Conservation (phyloP, 2,113 vertebrate species). For the Myrmophylax atrothorax region DNA sequence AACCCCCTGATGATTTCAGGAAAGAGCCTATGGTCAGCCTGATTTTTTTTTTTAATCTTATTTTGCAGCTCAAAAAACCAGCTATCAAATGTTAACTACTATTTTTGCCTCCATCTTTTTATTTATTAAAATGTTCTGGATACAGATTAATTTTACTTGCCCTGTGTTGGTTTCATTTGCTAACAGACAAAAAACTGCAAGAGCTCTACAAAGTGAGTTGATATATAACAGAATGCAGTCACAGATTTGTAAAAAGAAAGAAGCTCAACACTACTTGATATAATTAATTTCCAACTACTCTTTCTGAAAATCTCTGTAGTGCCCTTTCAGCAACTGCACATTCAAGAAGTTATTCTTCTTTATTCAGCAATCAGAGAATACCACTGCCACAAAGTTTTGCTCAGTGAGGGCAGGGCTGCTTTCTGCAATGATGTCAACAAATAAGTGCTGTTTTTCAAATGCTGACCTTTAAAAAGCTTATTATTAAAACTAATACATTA, state of each 20-base stretch:
- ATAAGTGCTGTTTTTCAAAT: not conserved
- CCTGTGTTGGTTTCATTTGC: not conserved
- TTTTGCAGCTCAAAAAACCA: not conserved
- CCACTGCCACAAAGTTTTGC: constrained; percentile 3
- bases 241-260: not conserved
- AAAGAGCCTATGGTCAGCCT: not conserved
- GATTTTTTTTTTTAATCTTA: not conserved
- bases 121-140: not conserved
- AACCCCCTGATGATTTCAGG: not conserved
- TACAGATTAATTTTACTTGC: not conserved
- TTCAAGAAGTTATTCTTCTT: constrained; percentile 36
- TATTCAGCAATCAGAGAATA: not conserved
- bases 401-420: not conserved
- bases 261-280: not conserved
- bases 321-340: not conserved
- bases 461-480: constrained; percentile 14
- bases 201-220: not conserved
- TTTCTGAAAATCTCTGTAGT: not conserved
- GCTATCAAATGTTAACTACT: not conserved
- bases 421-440: constrained; percentile 38
- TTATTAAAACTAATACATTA: constrained; percentile 38
- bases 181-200: not conserved
- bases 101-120: not conserved
- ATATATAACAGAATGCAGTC: not conserved
- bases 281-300: not conserved